Evolutionary conservation across 2,113 vertebrate species (phyloP).

Genomic region (Rhabdornis inornatus): DNA sequence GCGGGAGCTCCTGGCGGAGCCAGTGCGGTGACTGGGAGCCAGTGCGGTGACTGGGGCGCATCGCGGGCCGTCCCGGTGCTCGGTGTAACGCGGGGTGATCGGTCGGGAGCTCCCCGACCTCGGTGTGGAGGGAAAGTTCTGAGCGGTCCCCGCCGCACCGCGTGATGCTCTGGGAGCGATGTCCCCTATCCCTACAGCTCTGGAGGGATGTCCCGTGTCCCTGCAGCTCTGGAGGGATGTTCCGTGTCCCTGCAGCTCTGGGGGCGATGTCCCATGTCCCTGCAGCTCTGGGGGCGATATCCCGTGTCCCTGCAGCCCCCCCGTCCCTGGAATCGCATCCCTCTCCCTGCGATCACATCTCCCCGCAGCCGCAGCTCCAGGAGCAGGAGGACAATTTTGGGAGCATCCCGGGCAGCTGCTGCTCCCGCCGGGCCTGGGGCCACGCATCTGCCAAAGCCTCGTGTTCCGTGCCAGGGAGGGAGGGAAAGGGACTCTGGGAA

Average conservation of each 20-base stretch:
- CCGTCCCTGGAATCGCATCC: background rate
- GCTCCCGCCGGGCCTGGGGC: background rate
- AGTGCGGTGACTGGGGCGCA: background rate
- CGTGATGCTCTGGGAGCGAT: background rate
- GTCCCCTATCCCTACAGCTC: background rate
- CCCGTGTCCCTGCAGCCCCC: fast-evolving
- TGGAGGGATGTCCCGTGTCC: too few relatives aligned
- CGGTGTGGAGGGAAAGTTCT: fast-evolving
- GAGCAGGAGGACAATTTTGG: background rate
- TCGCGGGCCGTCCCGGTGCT: background rate
- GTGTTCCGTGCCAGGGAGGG: background rate
- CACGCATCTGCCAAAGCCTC: background rate
- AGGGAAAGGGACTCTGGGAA: background rate
- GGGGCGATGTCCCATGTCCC: fast-evolving
- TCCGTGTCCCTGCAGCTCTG: too few relatives aligned
- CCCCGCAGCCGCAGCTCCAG: background rate
- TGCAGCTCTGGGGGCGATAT: background rate
- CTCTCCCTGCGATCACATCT: background rate
- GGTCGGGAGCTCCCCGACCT: background rate
- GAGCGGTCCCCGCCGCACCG: background rate
- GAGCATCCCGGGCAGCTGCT: background rate
- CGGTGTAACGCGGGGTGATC: background rate
- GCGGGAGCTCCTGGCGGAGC: background rate
- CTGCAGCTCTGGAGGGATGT: too few relatives aligned
- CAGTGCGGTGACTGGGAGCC: background rate